Base-by-base conservation (phyloP, 2,113 vertebrate species). In the Physeter macrocephalus region DNA sequence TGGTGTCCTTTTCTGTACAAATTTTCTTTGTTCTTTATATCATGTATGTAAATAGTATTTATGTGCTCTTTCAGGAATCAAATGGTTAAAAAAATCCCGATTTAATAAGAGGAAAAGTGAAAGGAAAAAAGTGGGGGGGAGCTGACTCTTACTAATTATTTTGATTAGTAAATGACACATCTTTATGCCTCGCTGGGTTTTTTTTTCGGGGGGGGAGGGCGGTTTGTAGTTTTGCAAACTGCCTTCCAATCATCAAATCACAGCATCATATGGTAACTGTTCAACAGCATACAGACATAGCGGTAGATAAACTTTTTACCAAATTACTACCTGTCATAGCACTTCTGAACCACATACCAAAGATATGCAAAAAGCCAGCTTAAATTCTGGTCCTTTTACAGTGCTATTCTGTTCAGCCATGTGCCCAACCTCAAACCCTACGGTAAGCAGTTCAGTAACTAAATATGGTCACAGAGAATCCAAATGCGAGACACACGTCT, bases 391-490 rank as follows among this genome's bases (percentile, higher is more conserved):
- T 75, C 46, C 57, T 78, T 74, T 61, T 18, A 71, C 46, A 77
- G n/a, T 29, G 64, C 72, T 69, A n/a, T 27, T 90, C 88, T 92
- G 69, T 36, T 90, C 93, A 54, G 27, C 36, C 41, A 71, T 41
- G 59, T 59, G 64, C 90, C 59, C 90, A n/a, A 89, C 59, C 43
- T 46, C 92, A 91, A 84, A 81, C 15, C 66, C 36, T 2, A 29
- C 0, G 8, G 36, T 71, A 84, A 90, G 78, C n/a, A 62, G 54
- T 43, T 64, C 69, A 4, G 46, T 41, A 64, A 95, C 52, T 93
- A 95, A 96, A 97, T 72, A 95, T 36, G 85, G 90, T 95, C 96
- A 87, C 39, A 75, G 90, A 59, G 74, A 94, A 93, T 62, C 62
- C 90, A 80, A 77, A 95, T 62, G 80, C 77, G n/a, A 90, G 67